A percentile compares a stretch with the other conserved stretches of the same genome.
phyloP scores from a whole-genome alignment of 2,888 invertebrate genomes.

The Asteroscopus sphinx region DNA sequence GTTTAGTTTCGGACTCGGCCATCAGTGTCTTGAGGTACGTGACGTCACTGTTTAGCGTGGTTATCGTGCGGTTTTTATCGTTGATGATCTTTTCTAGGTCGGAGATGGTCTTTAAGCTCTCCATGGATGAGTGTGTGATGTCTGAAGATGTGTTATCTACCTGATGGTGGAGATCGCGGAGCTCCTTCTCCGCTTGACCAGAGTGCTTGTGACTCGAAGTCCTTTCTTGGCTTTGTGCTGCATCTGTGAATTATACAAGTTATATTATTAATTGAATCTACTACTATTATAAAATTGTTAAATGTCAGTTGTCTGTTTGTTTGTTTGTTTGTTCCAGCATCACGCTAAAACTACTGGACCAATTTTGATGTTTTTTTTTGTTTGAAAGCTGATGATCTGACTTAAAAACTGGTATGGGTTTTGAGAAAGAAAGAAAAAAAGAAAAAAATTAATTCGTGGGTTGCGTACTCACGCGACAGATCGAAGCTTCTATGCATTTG shows the following conservation, averaged over 20 bases:
- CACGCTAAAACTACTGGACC: too few species aligned
- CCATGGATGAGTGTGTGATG: slow-evolving; percentile 77
- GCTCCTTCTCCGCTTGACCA: slow-evolving; percentile 64
- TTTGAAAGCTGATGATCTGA: too few species aligned
- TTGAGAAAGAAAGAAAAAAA: too few species aligned
- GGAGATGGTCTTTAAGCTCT: slow-evolving; percentile 80
- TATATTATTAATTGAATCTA: too few species aligned
- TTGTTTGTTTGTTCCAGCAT: too few species aligned
- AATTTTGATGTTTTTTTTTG: too few species aligned
- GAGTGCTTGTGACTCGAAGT: slow-evolving; percentile 62
- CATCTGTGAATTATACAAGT: slow-evolving; percentile 66
- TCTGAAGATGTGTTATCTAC: slow-evolving; percentile 82
- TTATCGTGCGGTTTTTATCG: slow-evolving; percentile 83
- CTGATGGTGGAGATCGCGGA: slow-evolving; percentile 72
- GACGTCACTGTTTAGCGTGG: slow-evolving; percentile 79
- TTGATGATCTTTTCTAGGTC: slow-evolving; percentile 83
- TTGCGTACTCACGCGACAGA: too few species aligned
- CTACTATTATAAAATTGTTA: too few species aligned
- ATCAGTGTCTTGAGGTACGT: slow-evolving; percentile 78
- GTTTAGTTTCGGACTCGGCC: slow-evolving; percentile 82
- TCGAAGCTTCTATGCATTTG: too few species aligned
- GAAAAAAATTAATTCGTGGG: too few species aligned
- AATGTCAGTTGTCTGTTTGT: too few species aligned
- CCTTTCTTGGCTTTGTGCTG: slow-evolving; percentile 69
- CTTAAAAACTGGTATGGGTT: too few species aligned